Conservation (phyloP, 2,797 vertebrate genomes). For the Gadopsis bispinosus region DNA sequence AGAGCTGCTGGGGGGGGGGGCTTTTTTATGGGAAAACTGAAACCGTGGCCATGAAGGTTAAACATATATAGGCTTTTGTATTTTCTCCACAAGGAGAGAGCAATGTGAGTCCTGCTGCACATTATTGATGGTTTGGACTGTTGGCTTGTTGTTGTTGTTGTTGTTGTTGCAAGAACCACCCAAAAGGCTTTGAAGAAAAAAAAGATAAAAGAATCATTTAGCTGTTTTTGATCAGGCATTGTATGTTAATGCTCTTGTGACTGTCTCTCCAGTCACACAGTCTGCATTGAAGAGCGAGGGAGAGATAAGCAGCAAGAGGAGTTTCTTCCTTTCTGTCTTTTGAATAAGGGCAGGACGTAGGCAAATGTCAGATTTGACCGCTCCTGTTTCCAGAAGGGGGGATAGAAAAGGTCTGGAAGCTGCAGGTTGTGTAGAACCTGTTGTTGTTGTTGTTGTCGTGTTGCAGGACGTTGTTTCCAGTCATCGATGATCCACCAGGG, state of each 20-base stretch:
- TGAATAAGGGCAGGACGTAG: constrained; percentile 44
- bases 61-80: too few relatives aligned
- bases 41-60: constrained; percentile 6
- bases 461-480: constrained; percentile 34
- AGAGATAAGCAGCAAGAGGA: constrained; percentile 2
- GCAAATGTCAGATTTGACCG: constrained; percentile 40
- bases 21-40: constrained; percentile 1
- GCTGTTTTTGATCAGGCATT: constrained; percentile 50
- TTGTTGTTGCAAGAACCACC: constrained; percentile 8
- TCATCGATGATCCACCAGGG: constrained; percentile 17
- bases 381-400: constrained; percentile 7
- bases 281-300: background rate
- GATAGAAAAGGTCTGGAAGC: constrained; percentile 4
- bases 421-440: constrained; percentile 18
- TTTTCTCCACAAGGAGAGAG: constrained; percentile 5
- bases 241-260: constrained; percentile 52
- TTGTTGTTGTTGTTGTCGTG: constrained; percentile 19
- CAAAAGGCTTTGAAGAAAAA: too few relatives aligned
- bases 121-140: constrained; percentile 25
- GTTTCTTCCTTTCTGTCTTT: constrained; percentile 22
- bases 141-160: constrained; percentile 3
- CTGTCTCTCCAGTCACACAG: constrained; percentile 17
- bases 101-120: constrained; percentile 7
- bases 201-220: too few relatives aligned
- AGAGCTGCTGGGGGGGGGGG: constrained; percentile 2